Base-by-base conservation (phyloP, 2,113 vertebrate genomes). In the Himantopus leucocephalus region DNA sequence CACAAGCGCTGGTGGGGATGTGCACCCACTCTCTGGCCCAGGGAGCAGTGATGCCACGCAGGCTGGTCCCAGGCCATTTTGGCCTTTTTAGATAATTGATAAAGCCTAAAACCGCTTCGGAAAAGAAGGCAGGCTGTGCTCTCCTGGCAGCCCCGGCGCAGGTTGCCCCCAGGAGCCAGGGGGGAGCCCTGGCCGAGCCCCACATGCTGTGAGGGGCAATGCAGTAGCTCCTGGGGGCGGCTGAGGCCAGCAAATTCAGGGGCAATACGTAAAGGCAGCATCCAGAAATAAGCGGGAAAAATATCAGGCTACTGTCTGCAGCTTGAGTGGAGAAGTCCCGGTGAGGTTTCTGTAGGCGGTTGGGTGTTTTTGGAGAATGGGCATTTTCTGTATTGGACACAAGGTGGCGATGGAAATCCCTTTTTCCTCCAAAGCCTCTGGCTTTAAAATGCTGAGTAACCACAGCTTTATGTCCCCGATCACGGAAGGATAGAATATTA, bases 361-460 rank as follows among this genome's bases (percentile, higher is more conserved):
- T 29, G 64, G 12, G 26, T 6, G 60, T 4, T 78, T 52, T 53
- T 37, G 32, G 56, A 48, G 70, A 67, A 34, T 1, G 23, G 21
- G 35, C 23, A 3, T 72, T 92, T 81, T 81, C 68, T 53, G 9
- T 43, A 1, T 30, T 32, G 41, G 86, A 48, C 97, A 68, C 88
- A 72, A 76, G 96, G 88, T 91, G 96, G 95, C 91, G 88, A 19
- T 60, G 56, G 80, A 91, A 86, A 64, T 86, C 83, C 13, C 73
- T 27, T 80, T 90, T 86, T 85, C 41, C 47, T 34, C 14, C 68
- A 4, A 21, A 67, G 79, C 53, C 29, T 14, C 6, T 10, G 26
- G 45, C 24, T 90, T 41, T 29, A 19, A 10, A 27, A 6, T 13
- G 41, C 53, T 58, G 17, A 10, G 7, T 21, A 60, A 66, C 37